Conservation (phyloP, 2,113 vertebrate species). For the Myotis brandtii region DNA sequence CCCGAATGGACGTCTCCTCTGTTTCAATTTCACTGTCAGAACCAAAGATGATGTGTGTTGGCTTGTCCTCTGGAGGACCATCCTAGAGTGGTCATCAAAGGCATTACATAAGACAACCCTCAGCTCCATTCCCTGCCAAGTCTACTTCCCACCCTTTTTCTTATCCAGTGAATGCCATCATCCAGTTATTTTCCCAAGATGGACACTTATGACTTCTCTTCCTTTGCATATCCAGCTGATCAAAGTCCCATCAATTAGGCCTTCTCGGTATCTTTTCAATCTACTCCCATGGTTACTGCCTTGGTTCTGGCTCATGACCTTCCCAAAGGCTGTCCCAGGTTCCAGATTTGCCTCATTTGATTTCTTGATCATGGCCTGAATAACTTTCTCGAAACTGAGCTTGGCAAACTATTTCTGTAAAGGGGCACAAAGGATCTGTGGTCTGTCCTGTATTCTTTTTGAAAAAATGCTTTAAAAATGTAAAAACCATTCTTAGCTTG, state of each 20-base stretch:
- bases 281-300: not conserved
- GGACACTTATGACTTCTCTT: not conserved
- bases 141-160: not conserved
- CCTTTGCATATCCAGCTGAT: not conserved
- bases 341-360: not conserved
- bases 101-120: not conserved
- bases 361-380: not conserved
- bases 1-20: slow-evolving; percentile 51
- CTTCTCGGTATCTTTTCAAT: not conserved
- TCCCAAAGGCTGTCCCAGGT: not conserved
- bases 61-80: slow-evolving; percentile 78
- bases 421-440: not conserved
- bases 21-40: slow-evolving; percentile 88
- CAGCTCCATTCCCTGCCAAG: not conserved
- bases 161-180: not conserved
- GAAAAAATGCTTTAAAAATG: not conserved
- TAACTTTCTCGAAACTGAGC: not conserved
- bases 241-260: not conserved
- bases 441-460: not conserved
- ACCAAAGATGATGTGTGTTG: slow-evolving; percentile 92
- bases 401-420: not conserved
- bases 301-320: not conserved
- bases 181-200: not conserved
- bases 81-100: slow-evolving; percentile 85
- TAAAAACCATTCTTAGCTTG: slow-evolving; percentile 30